A percentile compares a stretch with the other conserved stretches of the same genome.
phyloP scores from a whole-genome alignment of 2,113 vertebrate genomes.

The Guaruba guarouba region DNA sequence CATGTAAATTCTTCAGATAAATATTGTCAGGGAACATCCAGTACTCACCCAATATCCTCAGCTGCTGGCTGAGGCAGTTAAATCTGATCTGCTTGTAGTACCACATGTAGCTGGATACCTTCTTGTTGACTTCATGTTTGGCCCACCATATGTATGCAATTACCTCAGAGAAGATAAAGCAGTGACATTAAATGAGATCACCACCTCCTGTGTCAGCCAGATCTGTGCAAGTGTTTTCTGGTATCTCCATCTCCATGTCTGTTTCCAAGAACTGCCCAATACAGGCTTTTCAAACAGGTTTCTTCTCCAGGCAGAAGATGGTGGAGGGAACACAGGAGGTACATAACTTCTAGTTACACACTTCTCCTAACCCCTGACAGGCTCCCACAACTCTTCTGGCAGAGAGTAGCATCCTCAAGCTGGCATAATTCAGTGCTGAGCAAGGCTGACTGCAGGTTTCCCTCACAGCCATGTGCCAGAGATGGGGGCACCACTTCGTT shows the following conservation, averaged over 20 bases:
- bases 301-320: not conserved
- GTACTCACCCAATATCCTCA: not conserved
- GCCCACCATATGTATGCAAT: constrained; percentile 31
- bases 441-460: not conserved
- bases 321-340: not conserved
- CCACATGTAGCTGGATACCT: constrained; percentile 33
- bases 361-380: not conserved
- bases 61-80: not conserved
- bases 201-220: not conserved
- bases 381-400: not conserved
- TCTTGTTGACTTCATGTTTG: constrained; percentile 51
- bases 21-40: not conserved
- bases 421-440: not conserved
- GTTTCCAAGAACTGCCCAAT: not conserved
- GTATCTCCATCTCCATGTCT: not conserved
- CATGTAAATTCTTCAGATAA: not conserved
- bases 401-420: not conserved
- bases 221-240: not conserved
- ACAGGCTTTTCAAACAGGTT: not conserved
- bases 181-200: constrained; percentile 20
- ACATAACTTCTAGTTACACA: accelerated
- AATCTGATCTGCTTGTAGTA: constrained; percentile 28
- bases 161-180: constrained; percentile 27
- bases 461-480: accelerated
- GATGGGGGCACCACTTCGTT: accelerated